Evolutionary conservation across 2,797 vertebrate genomes (phyloP), one percentile per base, ranked within the genome.

Genomic region (Otolemur crassicaudatus): DNA sequence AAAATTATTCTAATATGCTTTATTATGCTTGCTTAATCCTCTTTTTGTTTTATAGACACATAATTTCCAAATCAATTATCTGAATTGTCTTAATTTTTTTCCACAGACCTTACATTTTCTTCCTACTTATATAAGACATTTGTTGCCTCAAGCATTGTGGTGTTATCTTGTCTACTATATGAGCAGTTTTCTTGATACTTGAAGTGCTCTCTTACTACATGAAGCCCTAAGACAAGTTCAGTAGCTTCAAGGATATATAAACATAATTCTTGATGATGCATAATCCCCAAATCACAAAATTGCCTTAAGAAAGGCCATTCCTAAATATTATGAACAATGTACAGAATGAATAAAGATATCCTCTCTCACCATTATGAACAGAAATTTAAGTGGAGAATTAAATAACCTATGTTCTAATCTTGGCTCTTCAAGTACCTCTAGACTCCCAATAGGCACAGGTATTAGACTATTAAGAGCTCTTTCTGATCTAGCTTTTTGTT

Each of bases 11-110:
- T 29, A 83, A 34, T 72, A 86, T 75, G 8, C n/a, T 80, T 89
- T 79, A 93, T 80, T 40, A 70, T 75, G 49, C 31, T 88, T 75
- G 49, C 31, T 88, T 89, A 79, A 93, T 91, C 25, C 20, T 85
- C 87, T 94, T 85, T 90, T 72, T 89, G 61, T 27, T 63, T 22
- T 43, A 82, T 40, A 65, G n/a, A 70, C 37, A 80, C 14, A 91
- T 2, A 73, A 37, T 91, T 95, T 90, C 37, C 34, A 94, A 92
- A 87, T 92, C 63, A 63, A 46, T 67, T 83, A 13, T 88, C 86
- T 95, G 95, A 69, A 53, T 46, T 87, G 20, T 46, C 81, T 89
- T 83, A 83, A 56, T 14, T 73, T 93, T 19, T 97, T 63, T 69
- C 46, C 31, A 40, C 40, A 43, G 23, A 46, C 22, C 7, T 91